These are phyloP conservation scores for Triplophysa dalaica DNA, from an alignment of 2,113 vertebrate genomes.

Conservation along the genomic window DNA sequence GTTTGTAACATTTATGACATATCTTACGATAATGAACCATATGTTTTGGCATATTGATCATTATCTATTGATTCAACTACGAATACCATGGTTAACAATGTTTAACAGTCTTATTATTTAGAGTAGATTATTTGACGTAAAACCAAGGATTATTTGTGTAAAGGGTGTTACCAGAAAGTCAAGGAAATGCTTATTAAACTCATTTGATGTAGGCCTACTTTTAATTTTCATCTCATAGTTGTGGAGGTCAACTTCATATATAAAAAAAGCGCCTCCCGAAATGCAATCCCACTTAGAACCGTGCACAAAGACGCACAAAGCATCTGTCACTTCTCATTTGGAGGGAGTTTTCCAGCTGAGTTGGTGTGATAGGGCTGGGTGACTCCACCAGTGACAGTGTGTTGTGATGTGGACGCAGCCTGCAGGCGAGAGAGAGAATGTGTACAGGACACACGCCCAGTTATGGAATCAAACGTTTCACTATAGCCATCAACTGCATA, in stretches of 20 bases:
- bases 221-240: constrained; percentile 17
- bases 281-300: not conserved
- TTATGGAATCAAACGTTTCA: not conserved
- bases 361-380: constrained; percentile 31
- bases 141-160: no score
- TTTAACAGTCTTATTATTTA: no score
- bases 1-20: no score
- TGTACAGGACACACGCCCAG: constrained; percentile 19
- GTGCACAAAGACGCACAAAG: not conserved
- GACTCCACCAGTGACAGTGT: constrained; percentile 42
- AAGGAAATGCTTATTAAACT: not conserved
- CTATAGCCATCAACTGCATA: not conserved
- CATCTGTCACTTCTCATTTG: constrained; percentile 45
- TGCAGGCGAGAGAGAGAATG: constrained; percentile 19
- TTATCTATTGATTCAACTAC: no score
- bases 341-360: constrained; percentile 47
- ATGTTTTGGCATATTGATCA: no score
- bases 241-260: constrained; percentile 24
- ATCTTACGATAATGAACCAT: no score
- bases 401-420: constrained; percentile 31
- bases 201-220: not conserved
- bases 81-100: no score
- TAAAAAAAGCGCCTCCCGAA: not conserved
- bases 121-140: no score
- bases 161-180: not conserved